These are phyloP conservation scores for Athene cunicularia DNA, from an alignment of 2,113 vertebrate genomes.

Conservation along the genomic window DNA sequence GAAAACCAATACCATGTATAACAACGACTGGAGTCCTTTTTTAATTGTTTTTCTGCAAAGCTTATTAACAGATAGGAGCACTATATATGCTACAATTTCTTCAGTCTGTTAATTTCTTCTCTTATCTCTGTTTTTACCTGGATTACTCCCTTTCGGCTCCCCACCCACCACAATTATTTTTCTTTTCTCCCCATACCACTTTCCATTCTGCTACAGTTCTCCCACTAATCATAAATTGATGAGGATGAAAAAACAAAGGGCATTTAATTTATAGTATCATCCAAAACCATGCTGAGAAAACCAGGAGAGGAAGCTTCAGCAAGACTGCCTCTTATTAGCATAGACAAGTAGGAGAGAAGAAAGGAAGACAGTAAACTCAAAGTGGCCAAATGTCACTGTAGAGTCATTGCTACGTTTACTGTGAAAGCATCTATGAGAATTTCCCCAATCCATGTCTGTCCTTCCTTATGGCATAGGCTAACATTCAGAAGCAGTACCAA, in stretches of 20 bases:
- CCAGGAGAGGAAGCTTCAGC: neutral
- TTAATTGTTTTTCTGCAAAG: neutral
- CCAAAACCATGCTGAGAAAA: neutral
- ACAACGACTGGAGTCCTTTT: neutral
- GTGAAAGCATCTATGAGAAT: neutral
- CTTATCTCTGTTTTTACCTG: neutral
- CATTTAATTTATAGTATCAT: neutral
- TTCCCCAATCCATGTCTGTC: neutral
- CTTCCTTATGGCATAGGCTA: neutral
- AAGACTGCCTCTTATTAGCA: neutral
- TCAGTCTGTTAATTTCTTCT: neutral
- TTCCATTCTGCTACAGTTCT: neutral
- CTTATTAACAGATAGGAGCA: neutral
- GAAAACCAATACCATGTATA: neutral
- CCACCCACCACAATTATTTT: neutral
- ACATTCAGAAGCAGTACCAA: neutral
- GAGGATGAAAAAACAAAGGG: neutral
- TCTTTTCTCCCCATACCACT: neutral
- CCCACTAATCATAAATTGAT: neutral
- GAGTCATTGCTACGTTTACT: neutral
- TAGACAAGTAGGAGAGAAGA: neutral
- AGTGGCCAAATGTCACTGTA: neutral
- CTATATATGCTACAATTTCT: neutral
- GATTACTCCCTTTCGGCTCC: neutral
- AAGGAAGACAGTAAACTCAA: neutral